These are phyloP conservation scores for Hepsetus odoe DNA, from an alignment of 2,113 vertebrate species.

Conservation along the genomic window DNA sequence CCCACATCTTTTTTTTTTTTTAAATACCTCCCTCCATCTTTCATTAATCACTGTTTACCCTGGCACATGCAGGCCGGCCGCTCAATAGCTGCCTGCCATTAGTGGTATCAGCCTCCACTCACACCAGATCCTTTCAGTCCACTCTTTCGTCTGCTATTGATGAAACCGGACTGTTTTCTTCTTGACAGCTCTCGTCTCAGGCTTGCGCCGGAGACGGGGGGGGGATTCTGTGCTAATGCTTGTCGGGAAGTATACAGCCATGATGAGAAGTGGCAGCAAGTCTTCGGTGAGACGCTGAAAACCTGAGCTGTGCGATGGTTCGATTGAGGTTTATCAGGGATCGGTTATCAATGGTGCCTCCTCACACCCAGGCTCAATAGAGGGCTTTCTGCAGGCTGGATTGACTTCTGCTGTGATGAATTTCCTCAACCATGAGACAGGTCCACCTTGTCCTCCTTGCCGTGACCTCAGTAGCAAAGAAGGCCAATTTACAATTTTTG, in stretches of 20 bases:
- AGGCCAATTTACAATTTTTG: background rate
- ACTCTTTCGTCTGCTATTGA: slow-evolving; percentile 18
- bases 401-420: slow-evolving; percentile 21
- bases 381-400: background rate
- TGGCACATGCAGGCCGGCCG: slow-evolving; percentile 12
- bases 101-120: slow-evolving; percentile 37
- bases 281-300: slow-evolving; percentile 34
- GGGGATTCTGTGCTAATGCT: background rate
- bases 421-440: slow-evolving; percentile 8
- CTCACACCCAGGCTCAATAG: background rate
- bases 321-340: background rate
- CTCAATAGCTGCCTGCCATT: slow-evolving; percentile 46
- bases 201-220: background rate
- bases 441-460: background rate
- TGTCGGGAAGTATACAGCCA: slow-evolving; percentile 12
- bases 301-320: slow-evolving; percentile 24
- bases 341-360: slow-evolving; percentile 19
- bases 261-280: slow-evolving; percentile 27
- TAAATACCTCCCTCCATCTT: slow-evolving; percentile 12
- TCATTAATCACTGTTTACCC: slow-evolving; percentile 56
- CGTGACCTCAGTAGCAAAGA: background rate
- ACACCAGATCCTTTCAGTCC: slow-evolving; percentile 5
- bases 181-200: background rate
- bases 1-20: background rate
- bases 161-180: slow-evolving; percentile 24